Base-by-base conservation (phyloP, 1,140 invertebrate species). In the Marisa cornuarietis region DNA sequence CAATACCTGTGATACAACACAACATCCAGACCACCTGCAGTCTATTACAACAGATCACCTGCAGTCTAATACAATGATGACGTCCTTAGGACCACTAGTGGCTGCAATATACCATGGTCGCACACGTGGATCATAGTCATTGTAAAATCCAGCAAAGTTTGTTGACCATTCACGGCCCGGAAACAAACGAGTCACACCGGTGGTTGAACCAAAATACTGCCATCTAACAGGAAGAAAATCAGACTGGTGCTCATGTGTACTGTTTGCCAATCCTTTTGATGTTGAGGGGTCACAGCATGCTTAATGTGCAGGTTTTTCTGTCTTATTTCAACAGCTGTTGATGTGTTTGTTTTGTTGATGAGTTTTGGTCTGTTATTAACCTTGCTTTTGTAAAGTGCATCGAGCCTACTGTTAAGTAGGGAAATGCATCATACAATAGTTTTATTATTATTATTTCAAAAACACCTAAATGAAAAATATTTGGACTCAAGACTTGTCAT, bases 71-170 rank as follows among this genome's bases (percentile, higher is more conserved):
- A 92, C 87, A 71, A 92, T 91, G 42, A 92, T 86, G 49, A 92
- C 91, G 86, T 92, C 91, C 82, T 92, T 92, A 18, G 91, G 91
- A 31, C 91, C 91, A 84, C 91, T 91, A 13, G 91, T 91, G 10
- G 91, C 91, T 71, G 91, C 90, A 63, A 92, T 92, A 77, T 92
- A 92, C 91, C 91, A 92, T 1, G 91, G 90, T 73, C 91, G 81
- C 0, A 90, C 85, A 68, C 91, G 81, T 0, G 91, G 91, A 82
- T 92, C 91, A 82, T 92, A 92, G 79, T 92, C 91, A 74, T 91
- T 91, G 82, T 91, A 92, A 82, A 92, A 92, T 10, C 91, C 91
- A 54, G 91, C 91, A 88, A 92, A 92, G 79, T 92, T 92, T 22
- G 87, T 91, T 31, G 90, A 90, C 91, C 91, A 92, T 79, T 92